Evolutionary conservation across 2,113 vertebrate species (phyloP).

Genomic region (Microcebus murinus): DNA sequence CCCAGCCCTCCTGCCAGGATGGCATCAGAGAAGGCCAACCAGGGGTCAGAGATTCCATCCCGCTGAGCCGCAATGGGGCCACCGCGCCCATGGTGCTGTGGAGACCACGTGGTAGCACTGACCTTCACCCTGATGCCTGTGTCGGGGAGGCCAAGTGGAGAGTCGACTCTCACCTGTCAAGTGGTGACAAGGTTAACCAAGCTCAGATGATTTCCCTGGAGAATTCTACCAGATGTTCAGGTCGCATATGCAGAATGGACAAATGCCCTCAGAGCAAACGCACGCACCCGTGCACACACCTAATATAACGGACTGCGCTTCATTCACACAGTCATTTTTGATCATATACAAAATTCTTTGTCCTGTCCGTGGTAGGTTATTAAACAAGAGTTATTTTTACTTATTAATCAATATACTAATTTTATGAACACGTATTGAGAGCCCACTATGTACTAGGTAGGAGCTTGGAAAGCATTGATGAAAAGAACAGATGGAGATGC

Average conservation of each 20-base stretch:
- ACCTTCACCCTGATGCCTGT: background rate
- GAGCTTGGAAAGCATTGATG: background rate
- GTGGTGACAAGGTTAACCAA: too few species aligned
- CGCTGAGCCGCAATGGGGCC: background rate
- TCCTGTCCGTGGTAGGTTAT: background rate
- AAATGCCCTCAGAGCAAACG: background rate
- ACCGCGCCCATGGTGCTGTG: too few species aligned
- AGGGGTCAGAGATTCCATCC: too few species aligned
- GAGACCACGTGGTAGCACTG: background rate
- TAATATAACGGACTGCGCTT: background rate
- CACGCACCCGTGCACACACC: too few species aligned
- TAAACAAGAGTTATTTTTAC: background rate
- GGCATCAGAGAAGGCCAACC: background rate
- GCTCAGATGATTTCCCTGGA: background rate
- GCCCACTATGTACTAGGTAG: background rate
- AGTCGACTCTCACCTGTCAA: background rate
- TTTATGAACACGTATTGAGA: background rate
- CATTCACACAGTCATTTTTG: background rate
- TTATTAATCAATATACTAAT: background rate
- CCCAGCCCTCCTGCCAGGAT: too few species aligned
- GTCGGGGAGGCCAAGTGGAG: background rate
- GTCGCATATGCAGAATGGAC: accelerated
- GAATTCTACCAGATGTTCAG: background rate
- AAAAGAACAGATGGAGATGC: background rate
- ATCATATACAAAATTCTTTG: background rate